phyloP scores from a whole-genome alignment of 2,797 vertebrate genomes.

The Poeciliopsis paucimaculata region DNA sequence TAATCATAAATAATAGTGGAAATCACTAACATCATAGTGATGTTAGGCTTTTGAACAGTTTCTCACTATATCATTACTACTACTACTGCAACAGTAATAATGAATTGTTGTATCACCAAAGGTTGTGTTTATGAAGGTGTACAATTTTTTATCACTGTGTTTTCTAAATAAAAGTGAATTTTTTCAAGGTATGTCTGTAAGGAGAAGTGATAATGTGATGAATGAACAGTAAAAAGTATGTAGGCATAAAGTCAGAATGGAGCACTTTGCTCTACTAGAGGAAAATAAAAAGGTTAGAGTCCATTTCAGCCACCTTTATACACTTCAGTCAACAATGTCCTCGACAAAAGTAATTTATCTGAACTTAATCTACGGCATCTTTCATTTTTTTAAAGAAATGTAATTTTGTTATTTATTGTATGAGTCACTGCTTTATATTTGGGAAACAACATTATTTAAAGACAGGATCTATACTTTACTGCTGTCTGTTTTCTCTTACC shows the following conservation, averaged over 20 bases:
- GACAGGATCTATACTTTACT: neutral
- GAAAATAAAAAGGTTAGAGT: neutral
- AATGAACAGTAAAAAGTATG: neutral
- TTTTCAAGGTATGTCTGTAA: too few species aligned
- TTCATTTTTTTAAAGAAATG: neutral
- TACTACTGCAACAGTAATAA: too few species aligned
- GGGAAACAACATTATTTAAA: too few species aligned
- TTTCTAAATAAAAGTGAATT: too few species aligned
- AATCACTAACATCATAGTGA: too few species aligned
- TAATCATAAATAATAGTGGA: too few species aligned
- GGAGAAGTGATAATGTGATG: neutral
- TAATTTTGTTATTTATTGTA: neutral
- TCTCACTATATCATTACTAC: too few species aligned
- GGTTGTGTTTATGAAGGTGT: too few species aligned
- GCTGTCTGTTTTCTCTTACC: slow-evolving; percentile 21
- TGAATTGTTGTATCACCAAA: too few species aligned
- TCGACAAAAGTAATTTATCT: neutral
- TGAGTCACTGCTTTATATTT: neutral
- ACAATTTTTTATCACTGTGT: too few species aligned
- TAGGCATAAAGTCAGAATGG: neutral
- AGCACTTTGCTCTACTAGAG: neutral
- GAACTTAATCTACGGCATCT: neutral
- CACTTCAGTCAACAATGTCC: neutral
- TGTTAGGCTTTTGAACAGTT: too few species aligned
- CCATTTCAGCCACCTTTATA: neutral